Evolutionary conservation across 2,797 vertebrate genomes (phyloP).

Genomic region (Loriculus beryllinus): DNA sequence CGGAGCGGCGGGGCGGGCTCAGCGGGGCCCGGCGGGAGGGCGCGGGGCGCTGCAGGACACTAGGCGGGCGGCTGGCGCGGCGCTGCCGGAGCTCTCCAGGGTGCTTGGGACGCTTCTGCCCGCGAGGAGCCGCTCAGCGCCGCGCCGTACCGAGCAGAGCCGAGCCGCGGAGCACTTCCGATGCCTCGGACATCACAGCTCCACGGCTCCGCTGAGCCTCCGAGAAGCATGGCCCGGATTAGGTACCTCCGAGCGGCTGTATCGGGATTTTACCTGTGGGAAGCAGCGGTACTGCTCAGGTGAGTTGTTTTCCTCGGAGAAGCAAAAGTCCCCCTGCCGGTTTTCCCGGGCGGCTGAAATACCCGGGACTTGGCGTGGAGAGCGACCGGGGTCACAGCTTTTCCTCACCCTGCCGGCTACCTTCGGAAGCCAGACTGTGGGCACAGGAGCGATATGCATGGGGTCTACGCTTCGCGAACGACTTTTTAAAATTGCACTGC

Average conservation of each 20-base stretch:
- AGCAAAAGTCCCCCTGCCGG: background rate
- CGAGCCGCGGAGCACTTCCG: background rate
- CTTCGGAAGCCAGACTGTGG: background rate
- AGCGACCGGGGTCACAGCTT: background rate
- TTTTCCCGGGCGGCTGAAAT: background rate
- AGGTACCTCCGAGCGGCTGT: constrained; percentile 68
- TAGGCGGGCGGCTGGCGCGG: background rate
- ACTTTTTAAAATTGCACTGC: background rate
- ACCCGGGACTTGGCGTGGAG: rapidly evolving
- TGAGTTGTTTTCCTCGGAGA: constrained; percentile 21
- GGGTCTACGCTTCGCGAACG: background rate
- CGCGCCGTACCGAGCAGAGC: background rate
- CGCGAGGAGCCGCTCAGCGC: background rate
- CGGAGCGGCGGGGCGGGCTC: background rate
- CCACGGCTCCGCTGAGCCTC: background rate
- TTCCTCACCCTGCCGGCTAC: background rate
- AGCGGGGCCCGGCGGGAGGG: background rate
- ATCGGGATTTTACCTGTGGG: constrained; percentile 79
- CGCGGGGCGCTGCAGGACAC: background rate
- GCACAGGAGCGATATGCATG: background rate
- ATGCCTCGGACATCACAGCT: constrained; percentile 19
- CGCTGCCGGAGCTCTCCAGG: constrained; percentile 60
- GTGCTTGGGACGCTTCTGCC: constrained; percentile 40
- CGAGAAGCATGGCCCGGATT: constrained; percentile 63
- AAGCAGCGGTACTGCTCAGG: constrained; percentile 78